These are phyloP conservation scores for Peromyscus maniculatus DNA, from an alignment of 2,113 vertebrate species.

Conservation along the genomic window DNA sequence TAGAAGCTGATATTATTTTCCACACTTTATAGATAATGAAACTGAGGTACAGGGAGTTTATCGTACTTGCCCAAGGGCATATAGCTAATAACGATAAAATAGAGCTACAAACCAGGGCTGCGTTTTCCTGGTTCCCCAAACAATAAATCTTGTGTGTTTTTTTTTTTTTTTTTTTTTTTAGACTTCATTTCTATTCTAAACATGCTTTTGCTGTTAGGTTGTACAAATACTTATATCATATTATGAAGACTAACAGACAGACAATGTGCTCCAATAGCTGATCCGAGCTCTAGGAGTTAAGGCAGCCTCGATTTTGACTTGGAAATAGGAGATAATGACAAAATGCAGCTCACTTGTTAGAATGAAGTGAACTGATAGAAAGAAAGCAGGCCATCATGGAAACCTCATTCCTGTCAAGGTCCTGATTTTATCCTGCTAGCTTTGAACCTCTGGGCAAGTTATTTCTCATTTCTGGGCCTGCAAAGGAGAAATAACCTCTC, in stretches of 20 bases:
- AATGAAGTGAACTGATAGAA: background rate
- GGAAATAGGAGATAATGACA: background rate
- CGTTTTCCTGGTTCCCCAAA: constrained; percentile 65
- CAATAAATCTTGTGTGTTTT: constrained; percentile 68
- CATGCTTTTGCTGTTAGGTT: constrained; percentile 39
- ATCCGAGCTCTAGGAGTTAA: background rate
- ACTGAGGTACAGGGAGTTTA: constrained; percentile 69
- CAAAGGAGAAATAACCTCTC: background rate
- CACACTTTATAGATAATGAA: constrained; percentile 78
- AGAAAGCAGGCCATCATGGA: background rate
- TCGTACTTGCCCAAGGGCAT: constrained; percentile 67
- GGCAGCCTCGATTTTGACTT: background rate
- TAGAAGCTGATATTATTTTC: constrained; percentile 71
- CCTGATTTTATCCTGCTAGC: background rate
- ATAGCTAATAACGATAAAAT: constrained; percentile 77
- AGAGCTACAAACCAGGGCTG: constrained; percentile 37
- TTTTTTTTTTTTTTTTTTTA: background rate
- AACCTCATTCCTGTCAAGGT: background rate
- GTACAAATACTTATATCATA: background rate
- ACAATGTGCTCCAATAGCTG: background rate
- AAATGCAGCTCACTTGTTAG: background rate
- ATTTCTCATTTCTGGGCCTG: background rate
- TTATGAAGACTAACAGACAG: constrained; percentile 4
- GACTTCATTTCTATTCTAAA: constrained; percentile 56
- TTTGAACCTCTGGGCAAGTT: background rate